Evolutionary conservation across 37 sponge, comb jelly and placozoan genomes (phyloP), one percentile per base, ranked within the genome.

Genomic region (Aplysina aerophoba): DNA sequence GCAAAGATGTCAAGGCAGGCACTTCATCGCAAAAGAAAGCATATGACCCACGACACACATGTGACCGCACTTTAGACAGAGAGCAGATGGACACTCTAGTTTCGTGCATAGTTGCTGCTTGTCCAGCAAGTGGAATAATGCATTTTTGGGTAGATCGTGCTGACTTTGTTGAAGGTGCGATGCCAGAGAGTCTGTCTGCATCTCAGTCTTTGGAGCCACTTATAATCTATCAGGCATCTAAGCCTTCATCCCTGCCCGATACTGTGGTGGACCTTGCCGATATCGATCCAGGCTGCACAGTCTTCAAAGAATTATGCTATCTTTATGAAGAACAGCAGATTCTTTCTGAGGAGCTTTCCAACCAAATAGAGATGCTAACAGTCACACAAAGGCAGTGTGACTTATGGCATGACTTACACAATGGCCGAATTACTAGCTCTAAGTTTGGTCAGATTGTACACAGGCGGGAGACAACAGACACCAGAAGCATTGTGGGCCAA

Each of bases 341-440:
- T 14, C 15, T 67, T 22, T 14, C 15, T 67, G 19, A 15, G 27
- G n/a, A 15, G 28, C 69, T 67, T 24, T 25, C 69, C 14, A n/a
- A 16, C n/a, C n/a, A 25, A 25, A n/a, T 67, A 24, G 69, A 67
- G 69, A 21, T 25, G 69, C 13, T 25, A 21, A 67, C 69, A 14
- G 27, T 25, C n/a, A 28, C 27, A n/a, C 69, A 67, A 67, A 67
- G 69, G 25, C 13, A 13, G 13, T 67, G 69, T 22, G 69, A 67
- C 22, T n/a, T 67, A n/a, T 67, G 69, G 69, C 15, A 24, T 21
- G 27, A 25, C n/a, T 28, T 67, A 28, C 69, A 67, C 69, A 67
- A 67, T 67, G 69, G 69, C 13, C 28, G 69, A n/a, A 67, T 67
- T 22, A 67, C 69, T 14, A 67, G 69, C 28, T 67, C 69, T 28